A percentile compares a stretch with the other conserved stretches of the same genome.
Conservation (phyloP, 2,888 invertebrate genomes). For the Caenorhabditis doughertyi region DNA sequence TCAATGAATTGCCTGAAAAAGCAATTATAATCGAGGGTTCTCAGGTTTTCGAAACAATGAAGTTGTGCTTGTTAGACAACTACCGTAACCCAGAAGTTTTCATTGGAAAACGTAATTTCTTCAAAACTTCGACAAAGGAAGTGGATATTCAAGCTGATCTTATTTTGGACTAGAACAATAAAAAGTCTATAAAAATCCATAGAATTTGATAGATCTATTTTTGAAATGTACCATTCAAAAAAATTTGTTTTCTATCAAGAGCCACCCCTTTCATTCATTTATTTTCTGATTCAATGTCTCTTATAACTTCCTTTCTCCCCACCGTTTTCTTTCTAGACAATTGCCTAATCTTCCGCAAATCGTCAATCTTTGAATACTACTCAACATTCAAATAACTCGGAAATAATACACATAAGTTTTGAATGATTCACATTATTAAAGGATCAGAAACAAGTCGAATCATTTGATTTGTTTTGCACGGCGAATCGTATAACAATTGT, state of each 20-base stretch:
- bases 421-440: slow-evolving; percentile 59
- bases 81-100: slow-evolving; percentile 38
- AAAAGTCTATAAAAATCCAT: too few relatives aligned
- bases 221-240: not conserved
- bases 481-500: slow-evolving; percentile 27
- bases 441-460: slow-evolving; percentile 68
- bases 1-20: slow-evolving; percentile 57
- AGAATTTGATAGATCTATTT: too few relatives aligned
- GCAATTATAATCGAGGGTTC: slow-evolving; percentile 53
- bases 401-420: slow-evolving; percentile 64
- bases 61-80: slow-evolving; percentile 35
- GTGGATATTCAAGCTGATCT: not conserved
- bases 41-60: slow-evolving; percentile 47
- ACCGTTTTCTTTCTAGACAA: slow-evolving; percentile 36
- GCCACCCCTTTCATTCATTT: not conserved
- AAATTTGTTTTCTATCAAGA: not conserved
- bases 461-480: slow-evolving; percentile 63
- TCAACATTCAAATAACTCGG: slow-evolving; percentile 33
- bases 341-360: slow-evolving; percentile 42
- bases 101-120: not conserved
- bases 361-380: slow-evolving; percentile 45
- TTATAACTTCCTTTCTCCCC: slow-evolving; percentile 1
- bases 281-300: slow-evolving; percentile 8
- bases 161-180: not conserved
- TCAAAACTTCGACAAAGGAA: not conserved